Conservation (phyloP, 2,113 vertebrate genomes). For the Sterrhoptilus dennistouni region DNA sequence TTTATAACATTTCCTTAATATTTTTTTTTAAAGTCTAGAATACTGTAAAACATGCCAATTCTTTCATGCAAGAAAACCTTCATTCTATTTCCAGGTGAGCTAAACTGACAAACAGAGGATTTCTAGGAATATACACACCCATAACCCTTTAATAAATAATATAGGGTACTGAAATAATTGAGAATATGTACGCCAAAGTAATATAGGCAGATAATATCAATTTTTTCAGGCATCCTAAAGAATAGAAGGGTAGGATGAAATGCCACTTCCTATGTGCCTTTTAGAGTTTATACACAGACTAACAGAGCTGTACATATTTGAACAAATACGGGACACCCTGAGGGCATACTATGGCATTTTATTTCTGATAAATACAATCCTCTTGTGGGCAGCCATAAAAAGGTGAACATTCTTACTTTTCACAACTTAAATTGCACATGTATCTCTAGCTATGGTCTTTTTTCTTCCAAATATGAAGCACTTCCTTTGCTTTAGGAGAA, state of each 20-base stretch:
- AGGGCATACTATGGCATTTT: background rate
- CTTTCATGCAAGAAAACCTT: background rate
- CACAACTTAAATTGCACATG: background rate
- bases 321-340: background rate
- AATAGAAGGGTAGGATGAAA: background rate
- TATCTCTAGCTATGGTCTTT: background rate
- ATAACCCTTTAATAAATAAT: background rate
- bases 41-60: background rate
- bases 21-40: background rate
- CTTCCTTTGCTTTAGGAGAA: background rate
- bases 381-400: background rate
- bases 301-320: background rate
- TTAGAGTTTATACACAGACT: background rate
- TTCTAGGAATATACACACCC: background rate
- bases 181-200: background rate
- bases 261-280: background rate
- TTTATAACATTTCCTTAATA: background rate
- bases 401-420: background rate
- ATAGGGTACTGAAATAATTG: background rate
- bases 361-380: background rate
- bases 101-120: background rate
- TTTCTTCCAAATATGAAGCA: background rate
- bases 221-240: background rate
- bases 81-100: background rate
- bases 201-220: background rate